Conservation (phyloP, 1,140 invertebrate genomes). For the Bombus pyrosoma region DNA sequence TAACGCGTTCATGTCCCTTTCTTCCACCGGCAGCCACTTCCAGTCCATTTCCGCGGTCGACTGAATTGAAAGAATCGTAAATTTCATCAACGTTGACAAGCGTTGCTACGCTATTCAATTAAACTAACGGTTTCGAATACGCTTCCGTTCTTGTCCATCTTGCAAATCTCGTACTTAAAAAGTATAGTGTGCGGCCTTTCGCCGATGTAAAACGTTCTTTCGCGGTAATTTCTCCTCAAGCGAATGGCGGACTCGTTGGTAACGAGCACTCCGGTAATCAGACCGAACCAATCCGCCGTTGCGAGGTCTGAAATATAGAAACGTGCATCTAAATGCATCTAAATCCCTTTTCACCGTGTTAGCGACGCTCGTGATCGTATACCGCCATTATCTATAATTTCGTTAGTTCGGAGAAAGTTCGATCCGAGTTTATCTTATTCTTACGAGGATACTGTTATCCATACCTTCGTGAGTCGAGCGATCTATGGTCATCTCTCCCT, state of each 20-base stretch:
- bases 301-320: constrained; percentile 57
- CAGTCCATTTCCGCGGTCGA: constrained; percentile 32
- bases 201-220: constrained; percentile 56
- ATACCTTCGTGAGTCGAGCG: constrained; percentile 66
- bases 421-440: constrained; percentile 19
- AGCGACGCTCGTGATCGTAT: not conserved
- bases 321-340: not conserved
- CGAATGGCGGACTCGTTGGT: constrained; percentile 59
- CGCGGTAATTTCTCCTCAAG: constrained; percentile 47
- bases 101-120: not conserved
- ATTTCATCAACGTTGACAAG: not conserved
- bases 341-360: not conserved
- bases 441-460: constrained; percentile 19
- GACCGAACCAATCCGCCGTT: constrained; percentile 69
- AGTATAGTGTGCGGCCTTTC: constrained; percentile 59
- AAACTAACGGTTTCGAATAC: constrained; percentile 64
- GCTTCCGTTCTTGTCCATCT: constrained; percentile 57
- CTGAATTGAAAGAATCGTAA: constrained; percentile 41
- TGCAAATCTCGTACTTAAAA: constrained; percentile 73
- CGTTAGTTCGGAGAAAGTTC: constrained; percentile 30
- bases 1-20: constrained; percentile 52
- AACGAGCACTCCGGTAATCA: constrained; percentile 70
- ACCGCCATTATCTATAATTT: constrained; percentile 46
- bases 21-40: constrained; percentile 63
- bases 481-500: constrained; percentile 68